Evolutionary conservation across 2,888 invertebrate genomes (phyloP), one percentile per base, ranked within the genome.

Genomic region (Diplolepis rosae): DNA sequence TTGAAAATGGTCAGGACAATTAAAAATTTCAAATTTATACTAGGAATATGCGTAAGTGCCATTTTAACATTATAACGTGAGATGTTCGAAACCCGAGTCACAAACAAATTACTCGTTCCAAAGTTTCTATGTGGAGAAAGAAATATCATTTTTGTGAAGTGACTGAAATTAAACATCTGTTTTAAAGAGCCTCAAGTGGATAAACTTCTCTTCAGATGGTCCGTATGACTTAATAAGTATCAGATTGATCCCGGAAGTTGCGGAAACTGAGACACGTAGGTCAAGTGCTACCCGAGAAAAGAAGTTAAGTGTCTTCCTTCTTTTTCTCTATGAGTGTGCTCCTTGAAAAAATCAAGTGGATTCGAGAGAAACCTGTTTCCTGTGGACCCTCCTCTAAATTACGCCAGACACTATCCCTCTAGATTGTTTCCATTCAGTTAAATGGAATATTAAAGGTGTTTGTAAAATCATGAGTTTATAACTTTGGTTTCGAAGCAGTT

Each of bases 401-500:
- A 61, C 24, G 61, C 39, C 61, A 61, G 61, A 39, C 35, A 39
- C 61, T 61, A 61, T 61, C 61, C n/a, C n/a, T 61, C 61, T 42
- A 61, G 61, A 61, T 61, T 39, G 61, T 61, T 61, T 61, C 61
- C 61, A 35, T 61, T 24, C 39, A 42, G 39, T 61, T 35, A 61
- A 61, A 61, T 61, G 61, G 61, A 61, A 39, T 61, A 61, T 61
- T 61, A 39, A 61, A 61, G 39, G 61, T 39, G 61, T 61, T 61
- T 35, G 39, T 61, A 61, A 61, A 61, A n/a, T 39, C 61, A 42
- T 27, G 61, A 61, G 24, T 61, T 61, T 61, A 61, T 35, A 35
- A 24, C 61, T 42, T 39, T 35, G 39, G 24, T 39, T 61, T 27
- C n/a, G 9, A 42, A n/a, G n/a, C 61, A 24, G 24, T 27, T n/a